Conservation (phyloP, 1,140 invertebrate species). For the Nebria ingens region DNA sequence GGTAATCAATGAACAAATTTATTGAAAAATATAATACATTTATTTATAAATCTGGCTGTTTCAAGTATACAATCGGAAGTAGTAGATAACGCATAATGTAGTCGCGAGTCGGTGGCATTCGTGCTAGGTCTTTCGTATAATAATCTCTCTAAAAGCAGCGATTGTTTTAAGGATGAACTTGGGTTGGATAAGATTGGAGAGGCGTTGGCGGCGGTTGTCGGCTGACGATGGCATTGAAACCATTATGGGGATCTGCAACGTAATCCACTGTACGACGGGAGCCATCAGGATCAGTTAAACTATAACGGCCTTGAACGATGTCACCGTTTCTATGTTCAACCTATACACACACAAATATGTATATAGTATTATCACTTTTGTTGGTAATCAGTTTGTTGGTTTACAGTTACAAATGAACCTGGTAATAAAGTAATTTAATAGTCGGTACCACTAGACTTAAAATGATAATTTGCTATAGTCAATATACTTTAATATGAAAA, state of each 20-base stretch:
- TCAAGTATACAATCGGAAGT: neutral
- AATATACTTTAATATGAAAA: too few species aligned
- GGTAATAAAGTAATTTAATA: neutral
- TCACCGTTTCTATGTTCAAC: slow-evolving; percentile 29
- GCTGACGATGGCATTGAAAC: slow-evolving; percentile 40
- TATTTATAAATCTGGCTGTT: neutral
- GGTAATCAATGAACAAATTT: neutral
- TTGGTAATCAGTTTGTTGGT: neutral
- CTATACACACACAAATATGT: neutral
- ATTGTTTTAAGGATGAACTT: neutral
- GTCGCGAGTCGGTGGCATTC: neutral
- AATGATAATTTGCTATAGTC: too few species aligned
- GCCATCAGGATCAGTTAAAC: slow-evolving; percentile 38
- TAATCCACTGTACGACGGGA: slow-evolving; percentile 37
- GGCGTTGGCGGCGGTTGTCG: slow-evolving; percentile 24
- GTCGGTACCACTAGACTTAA: too few species aligned
- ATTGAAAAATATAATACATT: neutral
- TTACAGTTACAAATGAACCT: neutral
- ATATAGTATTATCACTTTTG: neutral
- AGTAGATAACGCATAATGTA: neutral
- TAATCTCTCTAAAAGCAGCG: too few species aligned
- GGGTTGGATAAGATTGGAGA: slow-evolving; percentile 13
- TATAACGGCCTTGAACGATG: slow-evolving; percentile 39
- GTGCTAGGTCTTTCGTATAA: neutral
- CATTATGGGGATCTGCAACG: slow-evolving; percentile 37